A percentile compares a stretch with the other conserved stretches of the same genome.
phyloP scores from a whole-genome alignment of 2,113 vertebrate genomes.

The Glareola pratincola region DNA sequence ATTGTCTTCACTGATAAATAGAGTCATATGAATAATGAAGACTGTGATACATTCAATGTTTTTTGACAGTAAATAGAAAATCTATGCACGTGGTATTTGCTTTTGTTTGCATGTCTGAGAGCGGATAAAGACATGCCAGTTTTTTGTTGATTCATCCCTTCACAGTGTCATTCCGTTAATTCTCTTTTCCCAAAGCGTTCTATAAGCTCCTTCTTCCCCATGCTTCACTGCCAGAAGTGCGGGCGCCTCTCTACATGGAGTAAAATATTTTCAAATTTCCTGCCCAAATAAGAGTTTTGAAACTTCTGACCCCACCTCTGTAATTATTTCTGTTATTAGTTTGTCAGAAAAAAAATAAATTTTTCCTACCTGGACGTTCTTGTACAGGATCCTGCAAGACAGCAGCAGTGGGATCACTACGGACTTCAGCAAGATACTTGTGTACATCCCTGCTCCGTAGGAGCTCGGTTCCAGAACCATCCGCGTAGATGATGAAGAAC shows the following conservation, averaged over 20 bases:
- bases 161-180: not conserved
- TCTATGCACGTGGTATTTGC: not conserved
- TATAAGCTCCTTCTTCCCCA: not conserved
- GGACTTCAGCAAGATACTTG: slow-evolving; percentile 70
- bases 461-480: slow-evolving; percentile 90
- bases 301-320: not conserved
- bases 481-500: slow-evolving; percentile 81
- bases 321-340: not conserved
- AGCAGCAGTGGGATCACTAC: slow-evolving; percentile 71
- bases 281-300: not conserved
- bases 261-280: not conserved
- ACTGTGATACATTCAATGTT: not conserved
- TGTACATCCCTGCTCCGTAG: slow-evolving; percentile 77
- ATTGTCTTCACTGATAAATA: not conserved
- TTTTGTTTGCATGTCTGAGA: not conserved
- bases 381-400: slow-evolving; percentile 82
- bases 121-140: not conserved
- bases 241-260: not conserved
- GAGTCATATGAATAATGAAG: not conserved
- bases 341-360: not conserved
- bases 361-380: slow-evolving; percentile 73
- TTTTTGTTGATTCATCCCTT: not conserved
- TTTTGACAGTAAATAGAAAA: not conserved
- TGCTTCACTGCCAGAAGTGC: not conserved
- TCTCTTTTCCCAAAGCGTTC: not conserved